Base-by-base conservation (phyloP, 2,888 invertebrate species). In the Acanthosepion lycidas region DNA sequence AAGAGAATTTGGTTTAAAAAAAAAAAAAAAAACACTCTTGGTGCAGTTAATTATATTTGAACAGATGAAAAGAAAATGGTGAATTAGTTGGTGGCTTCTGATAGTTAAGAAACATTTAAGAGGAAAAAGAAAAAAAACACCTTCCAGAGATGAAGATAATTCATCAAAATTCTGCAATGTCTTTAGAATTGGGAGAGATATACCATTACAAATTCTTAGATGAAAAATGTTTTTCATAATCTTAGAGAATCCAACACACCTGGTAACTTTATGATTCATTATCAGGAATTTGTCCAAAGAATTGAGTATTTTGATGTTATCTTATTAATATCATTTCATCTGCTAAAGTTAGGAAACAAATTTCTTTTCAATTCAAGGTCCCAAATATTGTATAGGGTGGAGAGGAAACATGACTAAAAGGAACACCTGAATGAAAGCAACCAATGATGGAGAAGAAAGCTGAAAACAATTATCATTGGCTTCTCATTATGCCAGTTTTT, bases 231-330 rank as follows among this genome's bases (percentile, higher is more conserved):
- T 78, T 78, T 78, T 78, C 78, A 78, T 78, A 78, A 78, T 78
- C 78, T 78, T 15, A 12, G 18, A n/a, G 78, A 78, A 78, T 78
- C 78, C 78, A n/a, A 33, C n/a, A 78, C 78, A 78, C 78, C 78
- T 78, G 78, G 78, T 33, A 78, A 78, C n/a, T 78, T n/a, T 78
- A 12, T n/a, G 78, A 78, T 33, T n/a, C n/a, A 78, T 78, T 78
- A 78, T 78, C 78, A 78, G n/a, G 78, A 78, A 78, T 78, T 78
- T 78, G 78, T 78, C 78, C 78, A 15, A 78, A 78, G 78, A 78
- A 28, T 78, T 78, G 3, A 1, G n/a, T 33, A n/a, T 78, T 78
- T n/a, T 78, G 78, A 78, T 78, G 33, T 33, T 78, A 78, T 78
- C 78, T 78, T 33, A 33, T 78, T n/a, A 33, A 78, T 78, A 9